Base-by-base conservation (phyloP, 2,888 invertebrate genomes). In the Odontothrips loti region DNA sequence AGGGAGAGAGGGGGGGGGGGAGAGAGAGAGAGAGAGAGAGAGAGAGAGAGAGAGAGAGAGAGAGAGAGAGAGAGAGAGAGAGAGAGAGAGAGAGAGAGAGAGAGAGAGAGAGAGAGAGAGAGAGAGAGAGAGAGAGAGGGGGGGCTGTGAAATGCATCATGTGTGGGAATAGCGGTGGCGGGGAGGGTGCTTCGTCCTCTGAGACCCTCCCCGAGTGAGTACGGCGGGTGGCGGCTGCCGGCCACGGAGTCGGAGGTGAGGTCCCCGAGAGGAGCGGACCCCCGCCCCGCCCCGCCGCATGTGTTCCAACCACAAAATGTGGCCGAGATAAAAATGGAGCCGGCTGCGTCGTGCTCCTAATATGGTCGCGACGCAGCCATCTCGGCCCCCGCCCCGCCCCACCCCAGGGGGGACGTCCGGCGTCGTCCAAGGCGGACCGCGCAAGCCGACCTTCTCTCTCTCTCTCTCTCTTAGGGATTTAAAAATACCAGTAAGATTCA, bases 241-340 rank as follows among this genome's bases (percentile, higher is more conserved):
- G 34, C 34, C 34, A 6, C 34, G 34, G 34, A 43, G 34, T 43
- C 34, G 34, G 6, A 43, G 34, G 34, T 43, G 6, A 43, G 34
- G 34, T 43, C 34, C 34, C 34, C 34, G 34, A 43, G 34, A 43
- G 34, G 34, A 43, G 34, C n/a, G n/a, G 34, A 4, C 34, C 34
- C 34, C 34, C 34, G 3, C 34, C 34, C 34, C 34, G 34, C 58
- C 15, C 58, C 20, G 68, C 23, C 68, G 27, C 68, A 75, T 27
- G 68, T 75, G 68, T 27, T 75, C 23, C 68, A 75, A 27, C 68
- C 68, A 75, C 68, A 75, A 75, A 75, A 75, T 75, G 68, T 75
- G 23, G 68, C 68, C 27, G 27, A 75, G 68, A 75, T 75, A 75
- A 75, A 75, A 75, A 43, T 43, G 34, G 34, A 43, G 34, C 20